Percentiles rank a stretch among this genome's conserved stretches.
Evolutionary conservation across 92 coral and sea anemone species (phyloP).

Genomic region (Epizoanthus ramosus): DNA sequence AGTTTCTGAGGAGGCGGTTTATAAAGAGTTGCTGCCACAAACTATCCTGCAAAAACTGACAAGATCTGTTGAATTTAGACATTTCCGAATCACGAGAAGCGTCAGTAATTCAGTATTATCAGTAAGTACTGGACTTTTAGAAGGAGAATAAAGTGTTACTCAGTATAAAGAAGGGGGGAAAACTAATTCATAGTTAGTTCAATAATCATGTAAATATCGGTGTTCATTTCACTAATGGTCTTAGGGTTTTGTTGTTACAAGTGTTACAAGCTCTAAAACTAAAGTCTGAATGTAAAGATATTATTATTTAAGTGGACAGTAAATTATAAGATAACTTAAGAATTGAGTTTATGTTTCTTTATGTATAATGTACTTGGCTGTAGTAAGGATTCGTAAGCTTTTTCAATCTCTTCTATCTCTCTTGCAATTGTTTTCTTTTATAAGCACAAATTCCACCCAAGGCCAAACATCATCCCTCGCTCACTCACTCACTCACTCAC

Average conservation of each 20-base stretch:
- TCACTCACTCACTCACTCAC: neutral
- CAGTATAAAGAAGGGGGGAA: too few relatives aligned
- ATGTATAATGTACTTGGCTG: neutral
- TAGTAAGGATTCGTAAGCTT: neutral
- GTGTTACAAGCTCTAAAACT: constrained; percentile 17
- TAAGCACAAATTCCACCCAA: too few relatives aligned
- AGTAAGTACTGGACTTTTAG: constrained; percentile 2
- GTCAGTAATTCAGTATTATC: neutral
- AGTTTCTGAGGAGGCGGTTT: too few relatives aligned
- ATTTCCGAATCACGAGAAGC: neutral
- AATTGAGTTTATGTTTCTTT: neutral
- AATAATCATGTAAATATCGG: constrained; percentile 17
- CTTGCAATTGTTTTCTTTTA: too few relatives aligned
- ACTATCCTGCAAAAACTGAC: too few relatives aligned
- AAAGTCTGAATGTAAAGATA: constrained; percentile 21
- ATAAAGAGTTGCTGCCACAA: too few relatives aligned
- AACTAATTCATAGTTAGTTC: neutral
- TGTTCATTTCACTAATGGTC: constrained; percentile 1
- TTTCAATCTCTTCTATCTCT: too few relatives aligned
- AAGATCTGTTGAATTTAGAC: too few relatives aligned
- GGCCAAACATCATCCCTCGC: too few relatives aligned
- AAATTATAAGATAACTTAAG: constrained; percentile 11
- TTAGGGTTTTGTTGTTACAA: constrained; percentile 8
- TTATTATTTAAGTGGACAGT: constrained; percentile 17
- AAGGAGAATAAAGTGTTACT: neutral